These are phyloP conservation scores for Zosterops hypoxanthus DNA, from an alignment of 2,113 vertebrate genomes.

Conservation along the genomic window DNA sequence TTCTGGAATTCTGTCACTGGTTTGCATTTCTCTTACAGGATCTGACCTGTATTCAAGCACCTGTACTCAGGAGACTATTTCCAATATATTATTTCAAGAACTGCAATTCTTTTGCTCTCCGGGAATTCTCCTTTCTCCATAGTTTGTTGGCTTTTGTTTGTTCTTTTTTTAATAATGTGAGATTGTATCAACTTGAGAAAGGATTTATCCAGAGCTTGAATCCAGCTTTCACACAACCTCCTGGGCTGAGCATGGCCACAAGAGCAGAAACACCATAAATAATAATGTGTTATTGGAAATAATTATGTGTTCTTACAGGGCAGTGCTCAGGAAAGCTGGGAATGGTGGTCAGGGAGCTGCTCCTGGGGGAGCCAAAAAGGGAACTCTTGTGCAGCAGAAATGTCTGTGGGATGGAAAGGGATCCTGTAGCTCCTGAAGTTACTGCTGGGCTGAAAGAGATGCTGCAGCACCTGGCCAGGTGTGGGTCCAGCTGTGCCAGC, in stretches of 20 bases:
- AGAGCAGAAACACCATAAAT: background rate
- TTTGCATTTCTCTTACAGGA: background rate
- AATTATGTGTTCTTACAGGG: background rate
- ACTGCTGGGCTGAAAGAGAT: background rate
- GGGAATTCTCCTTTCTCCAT: background rate
- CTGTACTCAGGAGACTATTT: background rate
- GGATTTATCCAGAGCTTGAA: background rate
- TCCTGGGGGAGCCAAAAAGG: background rate
- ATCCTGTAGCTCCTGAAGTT: fast-evolving
- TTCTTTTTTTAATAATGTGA: background rate
- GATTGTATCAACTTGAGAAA: background rate
- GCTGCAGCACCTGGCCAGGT: background rate
- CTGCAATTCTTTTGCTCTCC: background rate
- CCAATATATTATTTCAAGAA: background rate
- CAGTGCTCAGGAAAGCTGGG: background rate
- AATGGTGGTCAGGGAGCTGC: background rate
- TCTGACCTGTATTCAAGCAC: background rate
- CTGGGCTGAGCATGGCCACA: background rate
- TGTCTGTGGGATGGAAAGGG: background rate
- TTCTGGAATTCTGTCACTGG: background rate
- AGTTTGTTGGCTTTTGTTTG: background rate
- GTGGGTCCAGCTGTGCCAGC: background rate
- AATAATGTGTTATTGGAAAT: background rate
- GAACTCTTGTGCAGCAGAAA: background rate
- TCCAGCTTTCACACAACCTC: background rate